Evolutionary conservation across 2,888 invertebrate species (phyloP).

Genomic region (Dasypogon diadema): DNA sequence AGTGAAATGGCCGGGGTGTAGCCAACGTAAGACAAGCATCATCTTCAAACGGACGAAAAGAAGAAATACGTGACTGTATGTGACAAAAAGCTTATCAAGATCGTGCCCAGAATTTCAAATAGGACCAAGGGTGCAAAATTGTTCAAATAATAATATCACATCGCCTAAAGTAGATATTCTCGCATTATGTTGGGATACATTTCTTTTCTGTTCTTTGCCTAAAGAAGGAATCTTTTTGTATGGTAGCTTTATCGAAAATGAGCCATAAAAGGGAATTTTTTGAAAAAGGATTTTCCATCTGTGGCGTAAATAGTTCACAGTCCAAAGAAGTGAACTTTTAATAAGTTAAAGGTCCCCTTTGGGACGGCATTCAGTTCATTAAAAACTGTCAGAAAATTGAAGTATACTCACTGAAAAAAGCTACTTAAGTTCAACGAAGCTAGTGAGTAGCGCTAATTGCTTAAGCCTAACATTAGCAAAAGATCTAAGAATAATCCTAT

Average conservation of each 20-base stretch:
- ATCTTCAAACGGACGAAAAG: constrained; percentile 47
- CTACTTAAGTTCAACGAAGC: neutral
- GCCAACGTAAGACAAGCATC: constrained; percentile 13
- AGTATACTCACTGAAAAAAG: neutral
- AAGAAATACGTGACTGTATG: constrained; percentile 48
- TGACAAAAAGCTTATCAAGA: constrained; percentile 50
- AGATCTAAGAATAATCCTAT: too few relatives aligned
- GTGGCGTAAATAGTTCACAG: neutral
- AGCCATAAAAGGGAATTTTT: constrained; percentile 33
- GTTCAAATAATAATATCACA: constrained; percentile 49
- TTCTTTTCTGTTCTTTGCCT: constrained; percentile 2
- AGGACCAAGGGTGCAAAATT: constrained; percentile 48
- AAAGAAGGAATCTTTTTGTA: constrained; percentile 38
- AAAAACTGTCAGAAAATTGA: neutral
- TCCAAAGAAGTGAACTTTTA: constrained; percentile 4
- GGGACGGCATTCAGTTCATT: neutral
- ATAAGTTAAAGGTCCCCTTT: constrained; percentile 13
- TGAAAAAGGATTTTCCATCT: constrained; percentile 26
- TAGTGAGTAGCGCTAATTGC: too few relatives aligned
- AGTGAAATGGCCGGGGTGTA: constrained; percentile 33
- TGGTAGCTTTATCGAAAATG: constrained; percentile 43
- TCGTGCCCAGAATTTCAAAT: constrained; percentile 41
- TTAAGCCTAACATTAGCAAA: too few relatives aligned
- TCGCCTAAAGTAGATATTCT: constrained; percentile 49
- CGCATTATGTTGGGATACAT: constrained; percentile 42